Evolutionary conservation across 2,797 vertebrate genomes (phyloP).

Genomic region (Hylomyscus alleni): DNA sequence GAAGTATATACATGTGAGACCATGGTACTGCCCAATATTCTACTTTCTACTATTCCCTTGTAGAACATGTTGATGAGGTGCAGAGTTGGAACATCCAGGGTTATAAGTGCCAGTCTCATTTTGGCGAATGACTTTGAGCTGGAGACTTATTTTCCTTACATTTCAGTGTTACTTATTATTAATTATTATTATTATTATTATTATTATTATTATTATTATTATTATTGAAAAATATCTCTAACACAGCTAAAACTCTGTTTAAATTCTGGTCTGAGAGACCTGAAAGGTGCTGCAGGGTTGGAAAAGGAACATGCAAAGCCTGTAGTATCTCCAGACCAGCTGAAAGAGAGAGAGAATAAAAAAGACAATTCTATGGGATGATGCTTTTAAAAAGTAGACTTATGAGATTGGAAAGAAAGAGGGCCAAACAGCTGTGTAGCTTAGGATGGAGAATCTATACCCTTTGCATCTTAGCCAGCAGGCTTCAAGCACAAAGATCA

Average conservation of each 20-base stretch:
- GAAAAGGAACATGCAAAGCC: not conserved
- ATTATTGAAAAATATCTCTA: not conserved
- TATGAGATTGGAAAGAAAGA: not conserved
- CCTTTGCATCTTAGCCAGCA: not conserved
- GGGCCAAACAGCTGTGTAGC: not conserved
- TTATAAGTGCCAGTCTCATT: accelerated
- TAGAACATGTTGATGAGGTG: not conserved
- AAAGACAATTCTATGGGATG: not conserved
- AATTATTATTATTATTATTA: no score
- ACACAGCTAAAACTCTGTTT: not conserved
- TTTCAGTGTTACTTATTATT: not conserved
- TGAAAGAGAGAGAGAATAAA: not conserved
- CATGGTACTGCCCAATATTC: no score
- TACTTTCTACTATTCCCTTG: not conserved
- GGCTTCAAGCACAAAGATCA: not conserved
- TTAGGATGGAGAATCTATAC: not conserved
- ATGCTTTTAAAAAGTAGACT: not conserved
- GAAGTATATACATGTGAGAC: not conserved
- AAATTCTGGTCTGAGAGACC: not conserved
- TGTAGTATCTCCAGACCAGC: not conserved
- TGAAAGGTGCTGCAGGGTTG: not conserved
- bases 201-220: no score
- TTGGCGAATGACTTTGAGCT: not conserved
- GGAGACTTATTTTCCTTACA: not conserved
- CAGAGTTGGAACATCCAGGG: not conserved